phyloP scores from a whole-genome alignment of 1,140 invertebrate species.

The Apis mellifera region Amel_HAv3.1 CM009932.2:11579501-11580000 shows the following conservation, averaged over 20 bases:
- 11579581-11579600: constrained; percentile 46
- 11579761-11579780: not conserved
- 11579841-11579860: constrained; percentile 15
- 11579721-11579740: not conserved
- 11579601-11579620: constrained; percentile 43
- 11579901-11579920: too few species aligned
- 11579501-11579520: constrained; percentile 40
- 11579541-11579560: constrained; percentile 53
- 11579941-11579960: not conserved
- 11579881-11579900: not conserved
- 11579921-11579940: not conserved
- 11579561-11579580: constrained; percentile 34
- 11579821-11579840: not conserved
- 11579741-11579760: not conserved
- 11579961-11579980: constrained; percentile 15
- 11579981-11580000: constrained; percentile 31
- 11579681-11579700: not conserved
- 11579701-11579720: not conserved
- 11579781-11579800: not conserved
- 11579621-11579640: constrained; percentile 45
- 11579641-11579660: not conserved
- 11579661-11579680: not conserved
- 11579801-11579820: not conserved
- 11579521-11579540: constrained; percentile 48
- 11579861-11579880: not conserved